Evolutionary conservation across 2,797 vertebrate genomes (phyloP).

Genomic region (Pyrocephalus nanus): DNA sequence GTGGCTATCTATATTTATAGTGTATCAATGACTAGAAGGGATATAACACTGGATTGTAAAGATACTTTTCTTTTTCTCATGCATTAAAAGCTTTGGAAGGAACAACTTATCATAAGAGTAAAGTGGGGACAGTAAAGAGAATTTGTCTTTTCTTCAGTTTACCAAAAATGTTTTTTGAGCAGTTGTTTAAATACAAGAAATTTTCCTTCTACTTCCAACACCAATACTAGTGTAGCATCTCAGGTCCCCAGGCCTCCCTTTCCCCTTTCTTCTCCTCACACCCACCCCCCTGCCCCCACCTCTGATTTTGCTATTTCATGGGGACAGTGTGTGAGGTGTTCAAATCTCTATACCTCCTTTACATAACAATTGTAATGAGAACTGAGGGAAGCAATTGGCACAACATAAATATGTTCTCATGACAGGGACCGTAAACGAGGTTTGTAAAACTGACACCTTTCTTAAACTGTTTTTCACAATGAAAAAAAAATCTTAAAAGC

Average conservation of each 20-base stretch:
- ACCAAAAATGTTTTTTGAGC: neutral
- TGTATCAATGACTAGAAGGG: neutral
- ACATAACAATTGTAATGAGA: conserved; percentile 37
- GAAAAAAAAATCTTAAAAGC: conserved; percentile 4
- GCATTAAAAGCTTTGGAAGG: neutral
- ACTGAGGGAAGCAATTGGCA: conserved; percentile 6
- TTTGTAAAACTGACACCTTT: conserved; percentile 52
- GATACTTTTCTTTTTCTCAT: neutral
- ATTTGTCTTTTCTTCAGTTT: neutral
- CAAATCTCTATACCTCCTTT: neutral
- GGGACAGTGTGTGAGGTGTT: neutral
- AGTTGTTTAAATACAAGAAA: neutral
- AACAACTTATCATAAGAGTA: neutral
- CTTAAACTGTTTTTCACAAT: conserved; percentile 23
- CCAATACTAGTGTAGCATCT: neutral
- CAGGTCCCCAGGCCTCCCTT: neutral
- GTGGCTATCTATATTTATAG: neutral
- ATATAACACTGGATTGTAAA: neutral
- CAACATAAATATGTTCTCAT: conserved; percentile 1
- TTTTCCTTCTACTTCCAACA: neutral
- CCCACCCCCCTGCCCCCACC: neutral
- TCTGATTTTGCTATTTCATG: neutral
- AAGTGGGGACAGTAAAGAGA: neutral
- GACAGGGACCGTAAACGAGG: conserved; percentile 41
- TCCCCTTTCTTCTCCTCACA: neutral